phyloP scores from a whole-genome alignment of 2,888 invertebrate genomes.

The Aleiodes leptofemur region DNA sequence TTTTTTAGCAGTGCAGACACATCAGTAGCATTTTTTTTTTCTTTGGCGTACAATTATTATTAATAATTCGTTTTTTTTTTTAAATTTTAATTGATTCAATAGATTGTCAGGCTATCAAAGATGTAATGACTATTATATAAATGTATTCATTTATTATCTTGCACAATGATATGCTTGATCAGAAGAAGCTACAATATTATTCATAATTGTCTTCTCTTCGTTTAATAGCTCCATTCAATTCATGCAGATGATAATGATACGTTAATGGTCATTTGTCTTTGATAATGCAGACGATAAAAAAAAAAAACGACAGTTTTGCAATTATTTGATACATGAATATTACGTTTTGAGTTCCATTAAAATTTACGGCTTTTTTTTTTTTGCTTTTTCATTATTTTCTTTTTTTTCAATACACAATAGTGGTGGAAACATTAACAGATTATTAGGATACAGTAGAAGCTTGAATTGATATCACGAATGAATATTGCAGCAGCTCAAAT shows the following conservation, averaged over 20 bases:
- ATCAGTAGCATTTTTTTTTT: conserved; percentile 63
- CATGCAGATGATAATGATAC: conserved; percentile 27
- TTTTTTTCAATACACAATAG: conserved; percentile 52
- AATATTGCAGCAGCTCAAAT: conserved; percentile 53
- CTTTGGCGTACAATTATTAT: conserved; percentile 62
- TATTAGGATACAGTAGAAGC: conserved; percentile 50
- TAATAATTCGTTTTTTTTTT: conserved; percentile 37
- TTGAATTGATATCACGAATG: conserved; percentile 43
- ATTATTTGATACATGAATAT: conserved; percentile 51
- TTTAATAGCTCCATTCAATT: conserved; percentile 13
- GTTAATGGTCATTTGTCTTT: conserved; percentile 47
- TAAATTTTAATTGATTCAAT: conserved; percentile 41
- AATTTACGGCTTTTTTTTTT: conserved; percentile 48
- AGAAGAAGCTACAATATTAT: conserved; percentile 9
- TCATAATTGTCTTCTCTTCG: conserved; percentile 17
- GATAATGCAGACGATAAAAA: conserved; percentile 62
- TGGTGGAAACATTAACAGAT: conserved; percentile 56
- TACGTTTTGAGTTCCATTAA: conserved; percentile 37
- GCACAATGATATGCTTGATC: conserved; percentile 39
- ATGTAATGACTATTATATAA: conserved; percentile 19
- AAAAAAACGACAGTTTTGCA: conserved; percentile 56
- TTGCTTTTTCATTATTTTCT: conserved; percentile 37
- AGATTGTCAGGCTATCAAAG: conserved; percentile 42
- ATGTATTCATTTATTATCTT: conserved; percentile 14
- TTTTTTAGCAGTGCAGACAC: conserved; percentile 67